Percentiles rank a stretch among this genome's conserved stretches.
Evolutionary conservation across 1,140 invertebrate genomes (phyloP).

Genomic region (Apis dorsata): DNA sequence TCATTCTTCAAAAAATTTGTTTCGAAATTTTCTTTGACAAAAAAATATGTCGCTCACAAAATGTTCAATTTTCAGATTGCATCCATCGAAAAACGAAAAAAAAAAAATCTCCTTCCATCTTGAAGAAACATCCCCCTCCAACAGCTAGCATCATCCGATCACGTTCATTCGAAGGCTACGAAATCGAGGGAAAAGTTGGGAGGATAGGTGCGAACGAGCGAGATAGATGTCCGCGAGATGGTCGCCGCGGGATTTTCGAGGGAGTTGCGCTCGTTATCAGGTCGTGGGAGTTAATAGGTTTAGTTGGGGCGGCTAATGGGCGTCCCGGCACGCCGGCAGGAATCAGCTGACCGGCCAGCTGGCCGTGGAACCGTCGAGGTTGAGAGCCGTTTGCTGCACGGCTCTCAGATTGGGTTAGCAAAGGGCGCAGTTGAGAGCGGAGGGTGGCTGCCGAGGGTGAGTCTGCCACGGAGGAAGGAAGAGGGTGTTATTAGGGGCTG

Average conservation of each 20-base stretch:
- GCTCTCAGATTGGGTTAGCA: slow-evolving; percentile 76
- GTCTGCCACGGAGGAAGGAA: slow-evolving; percentile 51
- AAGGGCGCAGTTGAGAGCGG: slow-evolving; percentile 72
- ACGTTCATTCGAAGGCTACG: no score
- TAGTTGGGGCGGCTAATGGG: slow-evolving; percentile 74
- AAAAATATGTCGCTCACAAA: no score
- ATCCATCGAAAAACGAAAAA: no score
- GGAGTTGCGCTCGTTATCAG: slow-evolving; percentile 68
- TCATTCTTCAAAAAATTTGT: no score
- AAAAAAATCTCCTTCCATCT: no score
- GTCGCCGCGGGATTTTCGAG: slow-evolving; percentile 57
- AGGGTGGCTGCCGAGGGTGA: slow-evolving; percentile 62
- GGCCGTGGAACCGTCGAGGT: slow-evolving; percentile 50
- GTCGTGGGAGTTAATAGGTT: slow-evolving; percentile 74
- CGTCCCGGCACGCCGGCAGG: slow-evolving; percentile 60
- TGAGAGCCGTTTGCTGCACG: slow-evolving; percentile 74
- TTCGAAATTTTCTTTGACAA: no score
- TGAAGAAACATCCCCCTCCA: no score
- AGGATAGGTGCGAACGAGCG: neutral
- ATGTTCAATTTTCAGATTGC: no score
- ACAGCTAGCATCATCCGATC: no score
- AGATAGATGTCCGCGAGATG: slow-evolving; percentile 26
- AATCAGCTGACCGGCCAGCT: slow-evolving; percentile 79
- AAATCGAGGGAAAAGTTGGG: neutral
- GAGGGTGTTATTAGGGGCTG: slow-evolving; percentile 78